Evolutionary conservation across 2,888 invertebrate genomes (phyloP).

Genomic region (Orthosia incerta): DNA sequence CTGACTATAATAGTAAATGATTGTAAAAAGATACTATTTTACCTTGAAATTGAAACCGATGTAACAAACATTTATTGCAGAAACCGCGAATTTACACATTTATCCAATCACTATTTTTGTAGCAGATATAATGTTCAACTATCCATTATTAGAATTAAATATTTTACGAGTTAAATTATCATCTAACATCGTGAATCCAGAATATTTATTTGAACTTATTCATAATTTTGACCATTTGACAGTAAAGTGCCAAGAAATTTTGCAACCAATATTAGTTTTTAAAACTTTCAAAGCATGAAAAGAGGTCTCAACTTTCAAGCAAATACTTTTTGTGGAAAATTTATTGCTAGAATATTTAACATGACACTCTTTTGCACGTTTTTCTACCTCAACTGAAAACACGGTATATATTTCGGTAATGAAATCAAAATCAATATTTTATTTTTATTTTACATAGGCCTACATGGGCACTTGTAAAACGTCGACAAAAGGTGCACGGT

Average conservation of each 20-base stretch:
- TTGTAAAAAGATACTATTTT: slow-evolving; percentile 37
- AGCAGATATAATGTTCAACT: slow-evolving; percentile 3
- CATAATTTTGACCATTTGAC: slow-evolving; percentile 51
- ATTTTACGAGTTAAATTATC: slow-evolving; percentile 34
- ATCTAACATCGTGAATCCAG: slow-evolving; percentile 28
- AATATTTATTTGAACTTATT: slow-evolving; percentile 42
- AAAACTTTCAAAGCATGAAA: slow-evolving; percentile 9
- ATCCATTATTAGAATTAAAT: slow-evolving; percentile 36
- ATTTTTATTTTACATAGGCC: too few species aligned
- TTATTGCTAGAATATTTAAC: neutral
- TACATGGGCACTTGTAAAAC: too few species aligned
- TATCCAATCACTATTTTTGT: slow-evolving; percentile 17
- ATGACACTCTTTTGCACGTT: neutral
- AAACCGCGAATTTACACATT: slow-evolving; percentile 39
- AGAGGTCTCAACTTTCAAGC: slow-evolving; percentile 17
- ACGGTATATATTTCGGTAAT: too few species aligned
- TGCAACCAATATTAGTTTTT: slow-evolving; percentile 32
- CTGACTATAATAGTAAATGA: slow-evolving; percentile 4
- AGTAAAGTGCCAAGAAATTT: slow-evolving; percentile 18
- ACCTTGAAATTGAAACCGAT: slow-evolving; percentile 48
- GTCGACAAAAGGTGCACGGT: too few species aligned
- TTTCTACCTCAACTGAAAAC: neutral
- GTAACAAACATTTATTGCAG: slow-evolving; percentile 25
- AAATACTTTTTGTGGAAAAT: slow-evolving; percentile 18
- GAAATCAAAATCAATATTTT: too few species aligned